phyloP scores from a whole-genome alignment of 2,113 vertebrate genomes.

The Sylvia atricapilla region DNA sequence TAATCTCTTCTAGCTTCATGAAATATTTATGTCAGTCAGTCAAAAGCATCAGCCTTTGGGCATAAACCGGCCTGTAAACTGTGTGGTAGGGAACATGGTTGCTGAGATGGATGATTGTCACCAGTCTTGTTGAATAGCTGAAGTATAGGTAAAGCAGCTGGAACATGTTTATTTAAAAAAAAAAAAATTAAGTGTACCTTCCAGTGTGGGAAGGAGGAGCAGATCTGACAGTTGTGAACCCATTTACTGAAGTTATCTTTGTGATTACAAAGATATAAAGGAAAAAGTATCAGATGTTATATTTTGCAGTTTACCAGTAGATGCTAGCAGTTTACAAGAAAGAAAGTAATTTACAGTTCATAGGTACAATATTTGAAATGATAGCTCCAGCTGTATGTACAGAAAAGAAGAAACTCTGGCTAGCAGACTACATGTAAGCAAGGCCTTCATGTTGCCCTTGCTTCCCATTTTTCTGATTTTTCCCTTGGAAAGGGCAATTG shows the following conservation, averaged over 20 bases:
- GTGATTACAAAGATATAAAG: background rate
- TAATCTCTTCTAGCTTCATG: background rate
- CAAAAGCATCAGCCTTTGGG: background rate
- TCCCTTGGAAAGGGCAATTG: background rate
- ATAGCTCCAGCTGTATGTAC: background rate
- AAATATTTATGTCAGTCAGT: slow-evolving; percentile 21
- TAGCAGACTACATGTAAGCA: background rate
- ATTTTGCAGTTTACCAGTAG: background rate
- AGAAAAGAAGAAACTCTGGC: background rate
- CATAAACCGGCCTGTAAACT: background rate
- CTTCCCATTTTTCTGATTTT: background rate
- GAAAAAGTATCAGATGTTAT: background rate
- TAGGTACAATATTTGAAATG: background rate
- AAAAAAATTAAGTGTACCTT: background rate
- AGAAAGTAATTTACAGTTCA: background rate
- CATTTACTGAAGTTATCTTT: background rate
- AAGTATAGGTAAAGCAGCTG: background rate
- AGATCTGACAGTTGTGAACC: background rate
- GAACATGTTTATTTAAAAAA: background rate
- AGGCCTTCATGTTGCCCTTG: background rate
- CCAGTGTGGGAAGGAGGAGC: background rate
- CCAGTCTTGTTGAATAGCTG: background rate
- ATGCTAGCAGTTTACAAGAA: background rate
- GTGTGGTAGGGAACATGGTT: background rate
- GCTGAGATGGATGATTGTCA: background rate